Percentiles rank a stretch among this genome's conserved stretches.
These are phyloP conservation scores for Catostomus latipinnis DNA, from an alignment of 2,797 vertebrate species.

Conservation along the genomic window DNA sequence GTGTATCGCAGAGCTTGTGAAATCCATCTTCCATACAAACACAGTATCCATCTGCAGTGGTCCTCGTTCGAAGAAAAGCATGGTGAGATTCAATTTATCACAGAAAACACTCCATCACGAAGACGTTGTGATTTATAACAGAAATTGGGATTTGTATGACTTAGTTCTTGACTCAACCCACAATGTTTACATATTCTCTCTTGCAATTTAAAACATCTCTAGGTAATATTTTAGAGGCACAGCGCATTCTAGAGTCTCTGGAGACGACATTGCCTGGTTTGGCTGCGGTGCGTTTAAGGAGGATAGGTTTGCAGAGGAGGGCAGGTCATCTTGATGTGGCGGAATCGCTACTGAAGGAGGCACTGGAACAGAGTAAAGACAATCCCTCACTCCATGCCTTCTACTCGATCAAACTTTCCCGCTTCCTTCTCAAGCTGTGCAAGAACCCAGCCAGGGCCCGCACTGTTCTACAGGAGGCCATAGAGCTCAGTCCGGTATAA, in stretches of 20 bases:
- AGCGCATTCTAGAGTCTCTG: slow-evolving; percentile 77
- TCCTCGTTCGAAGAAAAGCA: slow-evolving; percentile 88
- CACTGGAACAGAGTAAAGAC: slow-evolving; percentile 77
- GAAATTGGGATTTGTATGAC: background rate
- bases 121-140: no score
- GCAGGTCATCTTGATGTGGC: slow-evolving; percentile 79
- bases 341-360: slow-evolving; percentile 79
- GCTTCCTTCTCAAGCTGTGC: slow-evolving; percentile 80
- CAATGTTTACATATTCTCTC: background rate
- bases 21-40: slow-evolving; percentile 73
- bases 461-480: slow-evolving; percentile 78
- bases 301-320: slow-evolving; percentile 82
- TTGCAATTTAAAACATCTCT: background rate
- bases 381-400: slow-evolving; percentile 82
- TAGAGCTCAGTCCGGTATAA: slow-evolving; percentile 85
- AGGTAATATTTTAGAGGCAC: slow-evolving; percentile 80
- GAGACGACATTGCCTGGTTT: slow-evolving; percentile 79
- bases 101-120: background rate
- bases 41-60: slow-evolving; percentile 87
- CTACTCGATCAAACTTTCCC: slow-evolving; percentile 85
- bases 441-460: slow-evolving; percentile 76
- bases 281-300: slow-evolving; percentile 80
- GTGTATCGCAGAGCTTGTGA: slow-evolving; percentile 82
- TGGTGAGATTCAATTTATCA: slow-evolving; percentile 67
- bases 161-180: background rate